phyloP scores from a whole-genome alignment of 1,140 invertebrate species.

The Calliopsis andreniformis region DNA sequence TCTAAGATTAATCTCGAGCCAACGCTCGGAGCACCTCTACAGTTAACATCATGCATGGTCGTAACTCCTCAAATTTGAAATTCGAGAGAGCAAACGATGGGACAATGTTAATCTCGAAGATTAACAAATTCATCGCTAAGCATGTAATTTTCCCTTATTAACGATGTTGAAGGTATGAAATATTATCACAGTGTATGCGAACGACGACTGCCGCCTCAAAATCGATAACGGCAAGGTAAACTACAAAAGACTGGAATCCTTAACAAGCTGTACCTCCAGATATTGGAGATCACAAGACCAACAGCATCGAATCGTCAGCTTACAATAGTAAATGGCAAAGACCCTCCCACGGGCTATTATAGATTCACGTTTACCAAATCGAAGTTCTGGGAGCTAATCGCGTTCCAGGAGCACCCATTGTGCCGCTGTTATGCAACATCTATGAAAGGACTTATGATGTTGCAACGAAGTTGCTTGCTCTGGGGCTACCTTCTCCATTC shows the following conservation, averaged over 20 bases:
- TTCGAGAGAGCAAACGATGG: no score
- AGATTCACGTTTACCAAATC: neutral
- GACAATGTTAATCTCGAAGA: neutral
- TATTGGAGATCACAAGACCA: slow-evolving; percentile 1
- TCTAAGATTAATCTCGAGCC: neutral
- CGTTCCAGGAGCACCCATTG: neutral
- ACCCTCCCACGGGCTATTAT: neutral
- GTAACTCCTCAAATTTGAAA: no score
- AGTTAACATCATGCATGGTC: no score
- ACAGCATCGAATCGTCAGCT: neutral
- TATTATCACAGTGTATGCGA: neutral
- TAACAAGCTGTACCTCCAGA: slow-evolving; percentile 9
- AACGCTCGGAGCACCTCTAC: neutral
- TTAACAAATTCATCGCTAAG: neutral
- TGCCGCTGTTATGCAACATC: neutral
- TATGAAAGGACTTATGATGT: no score
- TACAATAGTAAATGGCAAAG: neutral
- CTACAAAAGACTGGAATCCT: slow-evolving; percentile 8
- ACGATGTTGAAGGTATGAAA: neutral
- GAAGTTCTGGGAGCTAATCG: slow-evolving; percentile 3
- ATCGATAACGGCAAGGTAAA: slow-evolving; percentile 11
- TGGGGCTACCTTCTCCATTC: no score
- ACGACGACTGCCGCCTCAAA: neutral
- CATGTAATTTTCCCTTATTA: neutral
- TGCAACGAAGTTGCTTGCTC: neutral